These are phyloP conservation scores for Gambusia yucatana DNA, from an alignment of 2,797 vertebrate species.

Conservation along the genomic window DNA sequence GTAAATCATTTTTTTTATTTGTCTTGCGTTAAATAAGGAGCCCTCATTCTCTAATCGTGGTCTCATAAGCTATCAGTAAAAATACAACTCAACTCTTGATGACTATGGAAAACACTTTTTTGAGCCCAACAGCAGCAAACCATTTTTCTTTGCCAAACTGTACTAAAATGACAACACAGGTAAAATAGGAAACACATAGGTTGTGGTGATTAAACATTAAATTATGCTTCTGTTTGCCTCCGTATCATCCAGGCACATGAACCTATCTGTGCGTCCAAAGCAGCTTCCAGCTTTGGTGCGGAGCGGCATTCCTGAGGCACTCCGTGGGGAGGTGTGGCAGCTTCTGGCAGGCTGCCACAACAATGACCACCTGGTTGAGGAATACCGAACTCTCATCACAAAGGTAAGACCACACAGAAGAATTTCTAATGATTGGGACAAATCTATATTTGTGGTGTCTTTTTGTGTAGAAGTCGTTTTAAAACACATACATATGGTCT, in stretches of 20 bases:
- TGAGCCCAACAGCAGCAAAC: neutral
- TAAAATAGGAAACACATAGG: too few relatives aligned
- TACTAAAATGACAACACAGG: neutral
- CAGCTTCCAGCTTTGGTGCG: constrained; percentile 91
- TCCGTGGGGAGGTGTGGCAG: constrained; percentile 98
- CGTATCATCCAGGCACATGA: constrained; percentile 87
- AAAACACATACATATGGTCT: neutral
- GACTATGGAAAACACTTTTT: neutral
- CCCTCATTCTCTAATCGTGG: constrained; percentile 1
- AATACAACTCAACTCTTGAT: neutral
- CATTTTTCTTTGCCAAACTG: neutral
- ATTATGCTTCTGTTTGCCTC: neutral
- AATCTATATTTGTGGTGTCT: neutral
- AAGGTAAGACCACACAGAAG: constrained; percentile 83
- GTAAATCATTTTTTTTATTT: constrained; percentile 20
- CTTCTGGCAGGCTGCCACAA: constrained; percentile 97
- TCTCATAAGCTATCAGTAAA: neutral
- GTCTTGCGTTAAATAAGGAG: constrained; percentile 13
- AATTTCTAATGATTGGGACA: neutral
- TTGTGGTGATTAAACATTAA: constrained; percentile 2
- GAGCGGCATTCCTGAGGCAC: constrained; percentile 95
- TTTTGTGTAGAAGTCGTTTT: neutral
- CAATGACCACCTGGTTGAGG: constrained; percentile 96
- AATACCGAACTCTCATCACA: constrained; percentile 97
- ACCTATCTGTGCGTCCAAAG: constrained; percentile 92